These are phyloP conservation scores for Sphaeridia pumilis DNA, from an alignment of 2,888 invertebrate genomes.

Conservation along the genomic window DNA sequence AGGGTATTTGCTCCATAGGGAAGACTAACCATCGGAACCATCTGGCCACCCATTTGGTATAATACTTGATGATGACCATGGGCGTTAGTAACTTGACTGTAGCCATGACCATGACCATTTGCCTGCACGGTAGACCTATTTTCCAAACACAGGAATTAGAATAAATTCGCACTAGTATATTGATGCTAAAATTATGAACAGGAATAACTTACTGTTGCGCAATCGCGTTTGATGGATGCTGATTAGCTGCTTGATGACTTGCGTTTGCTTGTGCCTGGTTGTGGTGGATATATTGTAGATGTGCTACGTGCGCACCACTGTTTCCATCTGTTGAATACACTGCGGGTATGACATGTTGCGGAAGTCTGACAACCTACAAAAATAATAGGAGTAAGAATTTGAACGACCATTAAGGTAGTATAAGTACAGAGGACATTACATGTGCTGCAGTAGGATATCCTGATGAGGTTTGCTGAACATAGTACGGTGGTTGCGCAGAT, in stretches of 20 bases:
- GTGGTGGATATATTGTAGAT: slow-evolving; percentile 27
- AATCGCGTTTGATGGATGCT: slow-evolving; percentile 23
- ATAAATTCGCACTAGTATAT: too few species aligned
- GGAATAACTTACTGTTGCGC: slow-evolving; percentile 27
- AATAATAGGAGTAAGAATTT: slow-evolving; percentile 3
- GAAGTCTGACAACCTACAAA: slow-evolving; percentile 12
- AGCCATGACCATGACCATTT: slow-evolving; percentile 28
- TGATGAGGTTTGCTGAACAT: slow-evolving; percentile 38
- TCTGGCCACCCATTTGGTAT: slow-evolving; percentile 19
- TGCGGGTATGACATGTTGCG: slow-evolving; percentile 24
- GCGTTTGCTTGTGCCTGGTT: slow-evolving; percentile 28
- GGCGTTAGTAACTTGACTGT: slow-evolving; percentile 25
- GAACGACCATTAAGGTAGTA: too few species aligned
- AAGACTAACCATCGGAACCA: slow-evolving; percentile 20
- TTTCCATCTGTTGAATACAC: slow-evolving; percentile 27
- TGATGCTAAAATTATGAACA: too few species aligned
- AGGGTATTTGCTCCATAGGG: background rate
- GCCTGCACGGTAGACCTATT: too few species aligned
- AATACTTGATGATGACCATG: slow-evolving; percentile 20
- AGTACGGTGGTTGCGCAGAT: slow-evolving; percentile 44
- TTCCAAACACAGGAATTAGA: too few species aligned
- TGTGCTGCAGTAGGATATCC: slow-evolving; percentile 1
- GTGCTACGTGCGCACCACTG: slow-evolving; percentile 32
- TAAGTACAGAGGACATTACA: too few species aligned
- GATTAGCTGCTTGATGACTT: slow-evolving; percentile 27